phyloP scores from a whole-genome alignment of 1,140 invertebrate genomes.

The Caligus rogercresseyi region DNA sequence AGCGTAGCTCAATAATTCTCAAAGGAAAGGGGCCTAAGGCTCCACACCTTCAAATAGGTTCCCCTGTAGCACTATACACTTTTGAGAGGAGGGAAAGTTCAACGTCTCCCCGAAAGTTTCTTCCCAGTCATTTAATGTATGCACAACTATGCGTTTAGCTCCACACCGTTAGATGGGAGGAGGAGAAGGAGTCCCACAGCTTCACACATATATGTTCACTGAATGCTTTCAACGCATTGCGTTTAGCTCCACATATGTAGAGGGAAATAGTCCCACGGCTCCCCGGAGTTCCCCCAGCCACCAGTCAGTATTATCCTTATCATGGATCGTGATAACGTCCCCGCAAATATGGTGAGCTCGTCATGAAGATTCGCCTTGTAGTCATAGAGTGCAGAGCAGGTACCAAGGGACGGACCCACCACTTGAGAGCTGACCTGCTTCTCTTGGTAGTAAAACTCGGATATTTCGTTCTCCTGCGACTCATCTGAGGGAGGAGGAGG shows the following conservation, averaged over 20 bases:
- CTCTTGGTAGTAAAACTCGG: slow-evolving; percentile 17
- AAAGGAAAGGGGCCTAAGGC: no score
- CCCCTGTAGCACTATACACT: no score
- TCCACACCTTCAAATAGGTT: no score
- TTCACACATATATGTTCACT: no score
- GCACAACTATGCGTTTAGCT: no score
- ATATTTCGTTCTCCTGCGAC: slow-evolving; percentile 18
- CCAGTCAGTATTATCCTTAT: slow-evolving; percentile 83
- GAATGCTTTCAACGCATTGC: no score
- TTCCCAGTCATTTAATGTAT: no score
- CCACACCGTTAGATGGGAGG: no score
- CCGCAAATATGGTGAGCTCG: slow-evolving; percentile 61
- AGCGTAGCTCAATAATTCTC: no score
- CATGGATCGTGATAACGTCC: slow-evolving; percentile 67
- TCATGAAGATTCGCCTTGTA: slow-evolving; percentile 72
- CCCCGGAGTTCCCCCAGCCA: slow-evolving; percentile 77
- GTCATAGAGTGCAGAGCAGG: slow-evolving; percentile 64
- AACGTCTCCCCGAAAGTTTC: no score
- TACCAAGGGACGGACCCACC: slow-evolving; percentile 34
- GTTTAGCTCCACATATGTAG: slow-evolving; percentile 66
- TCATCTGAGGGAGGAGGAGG: background rate
- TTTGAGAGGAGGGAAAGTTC: no score
- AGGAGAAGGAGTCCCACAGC: no score
- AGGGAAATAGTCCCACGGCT: slow-evolving; percentile 70
- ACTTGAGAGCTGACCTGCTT: slow-evolving; percentile 28